Conservation (phyloP, 2,797 vertebrate species). For the Urocyon cinereoargenteus region DNA sequence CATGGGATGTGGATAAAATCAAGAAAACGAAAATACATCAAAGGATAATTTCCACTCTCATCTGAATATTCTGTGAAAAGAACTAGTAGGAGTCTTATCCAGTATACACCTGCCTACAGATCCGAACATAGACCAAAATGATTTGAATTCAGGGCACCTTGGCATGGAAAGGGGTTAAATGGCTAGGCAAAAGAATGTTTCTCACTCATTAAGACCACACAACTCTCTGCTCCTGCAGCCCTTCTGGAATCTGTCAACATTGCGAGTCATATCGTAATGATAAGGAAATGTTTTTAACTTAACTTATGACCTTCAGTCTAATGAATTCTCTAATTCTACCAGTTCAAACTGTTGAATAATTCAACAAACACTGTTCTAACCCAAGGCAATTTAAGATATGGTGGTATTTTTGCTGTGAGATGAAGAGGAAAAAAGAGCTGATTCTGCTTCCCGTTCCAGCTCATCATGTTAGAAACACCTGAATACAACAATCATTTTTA, state of each 20-base stretch:
- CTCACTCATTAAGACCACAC: slow-evolving; percentile 61
- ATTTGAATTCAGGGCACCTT: slow-evolving; percentile 68
- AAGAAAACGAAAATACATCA: slow-evolving; percentile 63
- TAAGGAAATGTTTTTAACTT: slow-evolving; percentile 82
- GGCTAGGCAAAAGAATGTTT: background rate
- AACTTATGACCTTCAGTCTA: slow-evolving; percentile 71
- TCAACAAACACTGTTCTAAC: slow-evolving; percentile 74
- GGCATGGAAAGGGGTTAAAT: background rate
- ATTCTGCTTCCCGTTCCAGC: slow-evolving; percentile 47
- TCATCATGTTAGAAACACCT: slow-evolving; percentile 51
- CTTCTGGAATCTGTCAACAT: slow-evolving; percentile 75
- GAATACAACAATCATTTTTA: slow-evolving; percentile 67
- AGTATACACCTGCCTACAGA: background rate
- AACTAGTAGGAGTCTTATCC: background rate
- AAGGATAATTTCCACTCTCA: background rate
- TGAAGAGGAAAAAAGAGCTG: slow-evolving; percentile 50
- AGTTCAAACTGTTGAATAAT: slow-evolving; percentile 84
- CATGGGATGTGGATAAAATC: slow-evolving; percentile 13
- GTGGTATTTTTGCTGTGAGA: slow-evolving; percentile 67
- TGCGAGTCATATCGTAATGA: slow-evolving; percentile 39
- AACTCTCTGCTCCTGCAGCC: background rate
- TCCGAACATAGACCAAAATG: background rate
- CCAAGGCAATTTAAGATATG: slow-evolving; percentile 75
- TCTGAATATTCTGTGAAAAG: slow-evolving; percentile 56
- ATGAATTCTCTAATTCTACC: slow-evolving; percentile 80